phyloP scores from a whole-genome alignment of 2,797 vertebrate genomes.

The Alectoris magna region DNA sequence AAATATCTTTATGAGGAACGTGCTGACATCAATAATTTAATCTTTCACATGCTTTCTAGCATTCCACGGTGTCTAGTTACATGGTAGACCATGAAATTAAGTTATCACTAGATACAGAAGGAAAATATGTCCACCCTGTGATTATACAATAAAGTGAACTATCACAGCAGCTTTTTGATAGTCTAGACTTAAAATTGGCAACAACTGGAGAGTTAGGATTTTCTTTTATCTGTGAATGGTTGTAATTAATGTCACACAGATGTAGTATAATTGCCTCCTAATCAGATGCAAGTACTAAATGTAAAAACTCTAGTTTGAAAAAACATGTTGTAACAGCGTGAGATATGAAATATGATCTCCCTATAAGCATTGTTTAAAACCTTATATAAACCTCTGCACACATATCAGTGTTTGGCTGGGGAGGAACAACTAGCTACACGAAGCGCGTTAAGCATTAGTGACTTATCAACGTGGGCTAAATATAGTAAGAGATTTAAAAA shows the following conservation, averaged over 20 bases:
- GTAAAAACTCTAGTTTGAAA: not conserved
- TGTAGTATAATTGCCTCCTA: not conserved
- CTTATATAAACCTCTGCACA: not conserved
- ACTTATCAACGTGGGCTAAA: not conserved
- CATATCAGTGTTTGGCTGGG: not conserved
- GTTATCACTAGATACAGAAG: not conserved
- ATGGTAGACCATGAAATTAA: conserved; percentile 46
- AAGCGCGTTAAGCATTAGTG: not conserved
- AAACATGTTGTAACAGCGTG: not conserved
- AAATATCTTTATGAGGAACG: not conserved
- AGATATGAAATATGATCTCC: not conserved
- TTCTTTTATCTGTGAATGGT: not conserved
- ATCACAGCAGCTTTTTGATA: not conserved
- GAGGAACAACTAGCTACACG: not conserved
- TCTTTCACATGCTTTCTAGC: not conserved
- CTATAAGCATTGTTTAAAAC: not conserved
- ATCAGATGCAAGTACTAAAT: not conserved
- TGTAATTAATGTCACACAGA: not conserved
- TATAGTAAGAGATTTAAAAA: not conserved
- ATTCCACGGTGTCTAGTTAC: not conserved
- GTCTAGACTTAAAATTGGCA: not conserved
- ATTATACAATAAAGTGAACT: not conserved
- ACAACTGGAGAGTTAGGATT: not conserved
- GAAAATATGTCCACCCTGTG: not conserved
- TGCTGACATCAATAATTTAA: not conserved